Evolutionary conservation across 2,113 vertebrate species (phyloP).

Genomic region (Delphinapterus leucas): DNA sequence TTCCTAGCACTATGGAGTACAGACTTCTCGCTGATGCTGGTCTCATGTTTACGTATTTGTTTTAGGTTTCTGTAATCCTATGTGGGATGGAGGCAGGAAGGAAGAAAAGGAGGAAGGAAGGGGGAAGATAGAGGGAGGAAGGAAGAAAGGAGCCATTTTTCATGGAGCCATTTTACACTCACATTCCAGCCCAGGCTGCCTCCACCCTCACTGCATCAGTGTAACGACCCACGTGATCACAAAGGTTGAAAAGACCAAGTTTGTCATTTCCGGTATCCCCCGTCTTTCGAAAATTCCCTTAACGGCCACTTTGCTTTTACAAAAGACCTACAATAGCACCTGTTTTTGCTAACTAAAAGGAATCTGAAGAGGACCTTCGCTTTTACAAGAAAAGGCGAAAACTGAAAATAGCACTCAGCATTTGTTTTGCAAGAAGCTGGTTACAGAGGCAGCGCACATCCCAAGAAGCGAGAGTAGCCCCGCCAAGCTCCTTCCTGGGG

Average conservation of each 20-base stretch:
- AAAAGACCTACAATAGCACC: background rate
- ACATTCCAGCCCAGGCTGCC: background rate
- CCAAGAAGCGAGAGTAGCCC: background rate
- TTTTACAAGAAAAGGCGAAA: background rate
- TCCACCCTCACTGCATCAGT: background rate
- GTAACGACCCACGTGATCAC: background rate
- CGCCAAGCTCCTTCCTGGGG: background rate
- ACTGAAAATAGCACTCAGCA: background rate
- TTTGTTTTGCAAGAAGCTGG: background rate
- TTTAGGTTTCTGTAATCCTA: constrained; percentile 26
- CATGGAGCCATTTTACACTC: background rate
- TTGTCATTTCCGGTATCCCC: background rate
- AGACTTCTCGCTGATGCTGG: background rate
- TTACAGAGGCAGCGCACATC: background rate
- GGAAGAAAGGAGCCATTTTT: background rate
- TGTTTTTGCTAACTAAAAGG: background rate
- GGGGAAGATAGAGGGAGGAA: background rate
- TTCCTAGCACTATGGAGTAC: background rate
- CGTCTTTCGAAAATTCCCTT: background rate
- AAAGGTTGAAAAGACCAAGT: background rate
- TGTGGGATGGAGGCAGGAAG: background rate
- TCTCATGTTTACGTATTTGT: background rate
- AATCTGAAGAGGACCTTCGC: background rate
- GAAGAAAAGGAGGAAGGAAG: background rate
- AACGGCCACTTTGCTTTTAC: background rate